These are phyloP conservation scores for Nerophis ophidion DNA, from an alignment of 2,113 vertebrate species.

Conservation along the genomic window DNA sequence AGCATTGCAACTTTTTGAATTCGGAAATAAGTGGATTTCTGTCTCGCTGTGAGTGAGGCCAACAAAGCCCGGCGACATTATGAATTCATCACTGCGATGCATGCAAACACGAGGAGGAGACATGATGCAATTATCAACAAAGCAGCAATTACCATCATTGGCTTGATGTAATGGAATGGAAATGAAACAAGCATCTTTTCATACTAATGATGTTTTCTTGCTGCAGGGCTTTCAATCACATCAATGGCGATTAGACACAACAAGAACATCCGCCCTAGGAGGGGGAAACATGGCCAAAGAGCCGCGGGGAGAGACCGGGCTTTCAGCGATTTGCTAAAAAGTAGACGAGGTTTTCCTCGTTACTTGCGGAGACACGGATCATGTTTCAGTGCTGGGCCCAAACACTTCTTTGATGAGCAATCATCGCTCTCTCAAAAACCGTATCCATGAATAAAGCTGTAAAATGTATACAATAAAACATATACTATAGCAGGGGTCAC, in stretches of 20 bases:
- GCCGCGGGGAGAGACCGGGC: constrained; percentile 15
- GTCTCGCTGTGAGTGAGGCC: constrained; percentile 18
- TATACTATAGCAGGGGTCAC: too few species aligned
- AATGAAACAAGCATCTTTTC: constrained; percentile 5
- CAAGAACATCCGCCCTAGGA: constrained; percentile 46
- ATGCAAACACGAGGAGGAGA: constrained; percentile 34
- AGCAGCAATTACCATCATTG: constrained; percentile 53
- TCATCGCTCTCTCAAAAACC: too few species aligned
- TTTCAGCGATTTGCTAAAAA: constrained; percentile 42
- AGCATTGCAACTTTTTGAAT: too few species aligned
- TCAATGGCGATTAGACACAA: constrained; percentile 62
- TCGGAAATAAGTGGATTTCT: too few species aligned
- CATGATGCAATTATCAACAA: constrained; percentile 55
- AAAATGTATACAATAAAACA: too few species aligned
- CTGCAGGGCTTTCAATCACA: constrained; percentile 61
- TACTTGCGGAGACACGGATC: constrained; percentile 14
- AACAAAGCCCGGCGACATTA: constrained; percentile 37
- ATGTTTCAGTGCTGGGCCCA: too few species aligned
- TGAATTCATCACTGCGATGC: constrained; percentile 50
- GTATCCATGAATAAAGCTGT: too few species aligned
- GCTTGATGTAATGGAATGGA: too few species aligned
- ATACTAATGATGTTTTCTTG: constrained; percentile 60
- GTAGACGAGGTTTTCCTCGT: constrained; percentile 43
- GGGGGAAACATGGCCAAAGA: constrained; percentile 38
- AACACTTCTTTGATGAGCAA: too few species aligned